Evolutionary conservation across 2,797 vertebrate genomes (phyloP), one percentile per base, ranked within the genome.

Genomic region (Champsocephalus esox): DNA sequence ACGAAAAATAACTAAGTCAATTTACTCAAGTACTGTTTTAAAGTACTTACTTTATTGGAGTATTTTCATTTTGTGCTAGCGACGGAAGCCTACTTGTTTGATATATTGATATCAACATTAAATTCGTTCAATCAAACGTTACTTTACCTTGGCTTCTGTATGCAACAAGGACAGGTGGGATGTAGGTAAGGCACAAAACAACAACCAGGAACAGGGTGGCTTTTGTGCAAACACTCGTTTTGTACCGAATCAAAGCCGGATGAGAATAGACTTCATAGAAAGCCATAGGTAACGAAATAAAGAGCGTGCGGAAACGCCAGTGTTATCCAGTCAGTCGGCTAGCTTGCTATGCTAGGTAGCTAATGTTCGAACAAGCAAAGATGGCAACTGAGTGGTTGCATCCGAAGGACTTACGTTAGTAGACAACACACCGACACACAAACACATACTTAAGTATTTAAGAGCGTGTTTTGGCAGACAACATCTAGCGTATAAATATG

Each of bases 101-200:
- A 2, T 4, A 13, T 24, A 0, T 38, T 38, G 34, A 38, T 38
- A 38, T 38, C 3, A 3, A 38, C 34, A 38, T 38, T 38, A 38
- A 8, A 6, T 8, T 38, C 34, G 34, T 38, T 38, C 8, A 6
- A 38, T 38, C 5, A 38, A 38, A 38, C 12, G 41, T n/a, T n/a
- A 3, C 51, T 17, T 83, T 93, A 99, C 98, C 98, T 89, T 99
- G 97, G 90, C 96, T 99, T 73, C 97, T 95, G 89, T 97, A 99
- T 28, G 97, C 96, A 45, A 98, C 90, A 46, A 99, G 93, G 82
- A 99, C 91, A 16, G 98, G 98, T 1, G 96, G 86, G 81, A 98
- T 94, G 77, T 97, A 99, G 2, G 97, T 98, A 14, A 99, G 95
- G 41, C 70, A 88, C 19, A 95, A 75, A 13, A 96, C 93, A 9